Conservation (phyloP, 2,888 invertebrate species). For the Schizaphis graminum region DNA sequence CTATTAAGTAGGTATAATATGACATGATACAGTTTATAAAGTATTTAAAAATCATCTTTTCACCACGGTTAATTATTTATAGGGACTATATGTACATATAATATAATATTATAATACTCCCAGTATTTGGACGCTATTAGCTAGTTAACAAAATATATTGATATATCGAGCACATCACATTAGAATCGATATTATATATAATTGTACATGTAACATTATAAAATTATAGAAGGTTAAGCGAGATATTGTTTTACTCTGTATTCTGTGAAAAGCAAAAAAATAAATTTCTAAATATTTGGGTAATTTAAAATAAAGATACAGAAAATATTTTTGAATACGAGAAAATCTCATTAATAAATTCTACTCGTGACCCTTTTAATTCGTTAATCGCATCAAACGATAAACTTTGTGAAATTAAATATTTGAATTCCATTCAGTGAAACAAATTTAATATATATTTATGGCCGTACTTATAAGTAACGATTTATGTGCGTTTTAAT, state of each 20-base stretch:
- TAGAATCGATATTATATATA: background rate
- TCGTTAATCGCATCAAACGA: background rate
- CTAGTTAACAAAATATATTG: background rate
- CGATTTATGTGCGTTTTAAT: background rate
- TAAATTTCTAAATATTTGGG: background rate
- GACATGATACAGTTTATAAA: background rate
- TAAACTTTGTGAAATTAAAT: background rate
- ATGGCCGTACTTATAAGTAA: background rate
- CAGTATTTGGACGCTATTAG: background rate
- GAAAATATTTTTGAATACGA: background rate
- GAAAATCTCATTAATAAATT: background rate
- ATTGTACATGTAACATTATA: background rate
- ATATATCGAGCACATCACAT: background rate
- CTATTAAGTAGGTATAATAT: background rate
- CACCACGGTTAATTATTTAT: background rate
- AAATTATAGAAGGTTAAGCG: background rate
- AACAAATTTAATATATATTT: background rate
- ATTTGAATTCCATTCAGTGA: background rate
- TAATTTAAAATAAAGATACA: background rate
- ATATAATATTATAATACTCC: no score
- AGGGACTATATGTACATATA: background rate
- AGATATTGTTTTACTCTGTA: background rate
- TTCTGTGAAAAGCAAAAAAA: background rate
- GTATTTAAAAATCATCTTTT: background rate
- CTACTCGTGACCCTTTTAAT: background rate